Evolutionary conservation across 2,113 vertebrate genomes (phyloP), one percentile per base, ranked within the genome.

Genomic region (Eudyptes chrysolophus): DNA sequence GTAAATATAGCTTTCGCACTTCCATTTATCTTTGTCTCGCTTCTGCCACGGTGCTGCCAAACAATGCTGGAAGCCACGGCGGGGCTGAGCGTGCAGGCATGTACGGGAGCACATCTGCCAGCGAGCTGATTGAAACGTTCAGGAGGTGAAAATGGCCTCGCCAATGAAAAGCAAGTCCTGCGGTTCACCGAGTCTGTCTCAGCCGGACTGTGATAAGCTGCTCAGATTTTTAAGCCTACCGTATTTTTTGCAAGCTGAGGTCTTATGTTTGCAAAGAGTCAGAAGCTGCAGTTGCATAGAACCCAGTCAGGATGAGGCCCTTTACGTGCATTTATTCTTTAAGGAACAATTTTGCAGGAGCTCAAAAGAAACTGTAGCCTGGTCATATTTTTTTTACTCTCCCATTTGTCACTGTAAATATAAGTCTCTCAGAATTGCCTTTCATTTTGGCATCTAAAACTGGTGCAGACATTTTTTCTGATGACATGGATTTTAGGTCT

Each of bases 21-120:
- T 72, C 80, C 89, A 79, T 95, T 94, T 92, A 70, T 96, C 94
- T 84, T 92, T 42, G 77, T 94, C 77, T 91, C 3, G 7, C 84
- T 74, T 54, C 84, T 89, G 79, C 85, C 0, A 8, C 2, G 36
- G 85, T 60, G 51, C 84, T 96, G 84, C 92, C 95, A 93, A 72
- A 77, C 95, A 86, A 77, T 25, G 60, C 60, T 84, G 83, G 94
- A 93, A 97, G 78, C 64, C 52, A 8, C 16, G 22, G 52, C 30
- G 44, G 79, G 85, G 82, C 81, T 48, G 94, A 92, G 92, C 17
- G 2, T 6, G 18, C 51, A 3, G 71, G 46, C 83, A 16, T 29
- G 36, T n/a, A 1, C 1, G 1, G 88, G 65, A 94, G 86, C 81
- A 22, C 74, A 22, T 89, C 90, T 89, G 91, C 90, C 89, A 85